Percentiles rank a stretch among this genome's conserved stretches.
Conservation (phyloP, 2,113 vertebrate genomes). For the Hucho hucho region DNA sequence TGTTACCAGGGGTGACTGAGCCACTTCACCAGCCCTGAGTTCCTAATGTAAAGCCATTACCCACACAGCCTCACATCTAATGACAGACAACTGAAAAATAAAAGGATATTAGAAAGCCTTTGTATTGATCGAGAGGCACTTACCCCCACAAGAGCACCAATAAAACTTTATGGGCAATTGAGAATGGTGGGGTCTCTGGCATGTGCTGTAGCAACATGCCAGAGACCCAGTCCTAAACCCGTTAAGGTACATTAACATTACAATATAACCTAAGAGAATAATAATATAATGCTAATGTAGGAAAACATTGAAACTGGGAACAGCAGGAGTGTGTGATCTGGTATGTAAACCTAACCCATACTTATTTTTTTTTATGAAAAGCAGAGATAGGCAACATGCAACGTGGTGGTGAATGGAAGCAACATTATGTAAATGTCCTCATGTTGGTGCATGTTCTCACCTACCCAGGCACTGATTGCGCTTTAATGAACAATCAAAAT, state of each 20-base stretch:
- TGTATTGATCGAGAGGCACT: conserved; percentile 10
- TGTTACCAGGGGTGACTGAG: background rate
- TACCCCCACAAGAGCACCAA: background rate
- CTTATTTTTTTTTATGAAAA: background rate
- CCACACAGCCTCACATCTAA: background rate
- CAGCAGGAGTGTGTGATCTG: background rate
- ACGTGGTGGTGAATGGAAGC: background rate
- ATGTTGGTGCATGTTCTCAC: too few relatives aligned
- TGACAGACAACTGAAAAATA: conserved; percentile 3
- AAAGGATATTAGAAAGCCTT: conserved; percentile 3
- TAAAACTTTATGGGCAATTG: background rate
- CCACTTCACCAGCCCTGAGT: background rate
- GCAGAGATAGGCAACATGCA: background rate
- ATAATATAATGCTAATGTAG: background rate
- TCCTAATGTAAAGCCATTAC: conserved; percentile 8
- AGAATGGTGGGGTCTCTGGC: background rate
- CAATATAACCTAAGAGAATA: background rate
- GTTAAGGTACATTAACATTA: background rate
- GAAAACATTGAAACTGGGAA: background rate
- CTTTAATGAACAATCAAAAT: too few relatives aligned
- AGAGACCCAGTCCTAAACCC: background rate
- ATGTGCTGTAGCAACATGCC: background rate
- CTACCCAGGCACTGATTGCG: too few relatives aligned
- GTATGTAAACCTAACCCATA: background rate
- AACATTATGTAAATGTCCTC: background rate